Conservation (phyloP, 2,113 vertebrate species). For the Spea multiplicata region DNA sequence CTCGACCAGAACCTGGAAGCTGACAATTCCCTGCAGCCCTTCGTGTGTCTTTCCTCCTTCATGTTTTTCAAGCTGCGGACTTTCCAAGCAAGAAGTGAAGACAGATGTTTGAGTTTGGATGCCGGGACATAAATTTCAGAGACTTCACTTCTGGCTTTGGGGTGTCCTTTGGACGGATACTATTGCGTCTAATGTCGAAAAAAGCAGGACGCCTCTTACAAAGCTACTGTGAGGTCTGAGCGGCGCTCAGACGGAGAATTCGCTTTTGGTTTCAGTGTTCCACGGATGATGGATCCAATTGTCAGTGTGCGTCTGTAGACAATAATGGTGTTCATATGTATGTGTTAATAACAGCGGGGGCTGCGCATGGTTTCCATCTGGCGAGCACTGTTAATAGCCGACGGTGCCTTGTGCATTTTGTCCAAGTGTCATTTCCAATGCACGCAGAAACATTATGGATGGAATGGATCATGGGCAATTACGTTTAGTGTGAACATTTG, state of each 20-base stretch:
- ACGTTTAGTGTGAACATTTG: constrained; percentile 23
- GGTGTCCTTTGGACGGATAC: background rate
- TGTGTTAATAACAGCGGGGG: constrained; percentile 7
- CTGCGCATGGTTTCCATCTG: constrained; percentile 35
- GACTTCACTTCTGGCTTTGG: constrained; percentile 9
- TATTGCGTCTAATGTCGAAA: background rate
- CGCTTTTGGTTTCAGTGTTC: background rate
- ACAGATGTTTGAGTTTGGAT: constrained; percentile 41
- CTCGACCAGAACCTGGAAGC: background rate
- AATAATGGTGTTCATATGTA: constrained; percentile 20
- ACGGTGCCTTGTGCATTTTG: constrained; percentile 22
- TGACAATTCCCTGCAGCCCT: background rate
- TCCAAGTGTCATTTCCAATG: constrained; percentile 34
- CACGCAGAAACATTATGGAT: constrained; percentile 7
- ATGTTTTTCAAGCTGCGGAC: background rate
- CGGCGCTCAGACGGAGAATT: background rate
- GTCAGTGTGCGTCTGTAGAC: constrained; percentile 1
- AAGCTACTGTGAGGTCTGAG: constrained; percentile 1
- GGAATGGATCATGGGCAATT: constrained; percentile 17
- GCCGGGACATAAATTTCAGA: constrained; percentile 7
- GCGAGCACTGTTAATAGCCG: background rate
- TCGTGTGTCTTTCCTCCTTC: background rate
- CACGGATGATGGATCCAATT: background rate
- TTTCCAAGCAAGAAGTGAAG: background rate
- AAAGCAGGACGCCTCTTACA: background rate